Evolutionary conservation across 2,797 vertebrate genomes (phyloP).

Genomic region (Sylvia borin): DNA sequence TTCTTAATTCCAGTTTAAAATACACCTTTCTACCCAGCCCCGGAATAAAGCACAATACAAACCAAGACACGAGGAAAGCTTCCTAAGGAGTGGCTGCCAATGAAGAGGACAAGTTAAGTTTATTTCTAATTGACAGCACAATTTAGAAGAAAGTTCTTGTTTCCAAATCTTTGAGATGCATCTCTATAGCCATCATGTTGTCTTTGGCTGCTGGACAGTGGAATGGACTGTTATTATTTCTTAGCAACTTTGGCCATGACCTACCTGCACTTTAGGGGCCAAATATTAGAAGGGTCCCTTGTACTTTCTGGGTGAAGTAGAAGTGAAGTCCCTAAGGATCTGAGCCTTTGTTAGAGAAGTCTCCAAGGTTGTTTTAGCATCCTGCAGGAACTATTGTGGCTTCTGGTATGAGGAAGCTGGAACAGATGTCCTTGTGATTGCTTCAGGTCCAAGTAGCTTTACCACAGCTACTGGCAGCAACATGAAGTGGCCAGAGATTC

Average conservation of each 20-base stretch:
- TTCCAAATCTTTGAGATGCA: not conserved
- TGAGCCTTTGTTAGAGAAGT: not conserved
- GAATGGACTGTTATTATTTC: not conserved
- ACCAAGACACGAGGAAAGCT: not conserved
- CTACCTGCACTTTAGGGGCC: not conserved
- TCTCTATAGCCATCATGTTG: not conserved
- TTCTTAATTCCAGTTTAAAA: slow-evolving; percentile 7
- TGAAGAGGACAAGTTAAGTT: not conserved
- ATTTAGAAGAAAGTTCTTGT: not conserved
- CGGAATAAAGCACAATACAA: not conserved
- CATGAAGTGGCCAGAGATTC: not conserved
- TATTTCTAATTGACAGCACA: not conserved
- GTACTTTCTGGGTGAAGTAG: not conserved
- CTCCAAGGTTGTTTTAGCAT: not conserved
- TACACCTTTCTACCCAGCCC: not conserved
- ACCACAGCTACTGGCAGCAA: not conserved
- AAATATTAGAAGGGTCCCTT: not conserved
- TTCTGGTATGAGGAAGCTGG: not conserved
- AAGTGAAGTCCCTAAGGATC: not conserved
- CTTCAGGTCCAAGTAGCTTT: not conserved
- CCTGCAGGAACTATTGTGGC: not conserved
- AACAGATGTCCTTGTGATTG: not conserved
- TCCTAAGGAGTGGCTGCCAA: not conserved
- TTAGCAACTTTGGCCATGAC: not conserved
- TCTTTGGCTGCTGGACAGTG: not conserved